Conservation (phyloP, 1,140 invertebrate genomes). For the Euglossa dilemma region DNA sequence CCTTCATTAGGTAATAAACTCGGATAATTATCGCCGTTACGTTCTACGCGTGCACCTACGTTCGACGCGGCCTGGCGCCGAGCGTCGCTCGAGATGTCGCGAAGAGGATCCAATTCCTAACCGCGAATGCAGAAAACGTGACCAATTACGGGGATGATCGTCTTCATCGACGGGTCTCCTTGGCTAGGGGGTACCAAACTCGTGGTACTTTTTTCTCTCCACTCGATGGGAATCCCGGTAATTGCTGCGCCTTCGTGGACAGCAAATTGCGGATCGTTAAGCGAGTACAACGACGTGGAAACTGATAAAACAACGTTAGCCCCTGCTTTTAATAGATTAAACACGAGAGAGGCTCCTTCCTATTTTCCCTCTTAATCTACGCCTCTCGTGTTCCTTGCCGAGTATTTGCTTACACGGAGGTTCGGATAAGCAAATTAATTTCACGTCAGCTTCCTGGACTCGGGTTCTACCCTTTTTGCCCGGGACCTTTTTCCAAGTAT, state of each 20-base stretch:
- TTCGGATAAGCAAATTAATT: no score
- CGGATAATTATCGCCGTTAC: slow-evolving; percentile 62
- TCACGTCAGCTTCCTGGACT: no score
- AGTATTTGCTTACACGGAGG: no score
- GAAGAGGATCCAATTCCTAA: slow-evolving; percentile 46
- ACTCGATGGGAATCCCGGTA: slow-evolving; percentile 14
- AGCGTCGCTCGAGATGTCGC: slow-evolving; percentile 21
- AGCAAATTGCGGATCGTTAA: slow-evolving; percentile 27
- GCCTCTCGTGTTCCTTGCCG: no score
- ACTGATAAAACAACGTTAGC: background rate
- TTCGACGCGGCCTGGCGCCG: background rate
- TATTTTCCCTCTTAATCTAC: background rate
- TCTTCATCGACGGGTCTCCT: slow-evolving; percentile 4
- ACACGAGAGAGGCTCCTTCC: background rate
- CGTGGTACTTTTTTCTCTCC: slow-evolving; percentile 18
- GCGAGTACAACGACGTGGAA: background rate
- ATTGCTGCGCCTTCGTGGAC: background rate
- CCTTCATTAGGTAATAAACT: slow-evolving; percentile 63
- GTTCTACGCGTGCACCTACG: slow-evolving; percentile 3
- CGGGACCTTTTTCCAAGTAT: no score
- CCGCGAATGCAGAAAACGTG: slow-evolving; percentile 40
- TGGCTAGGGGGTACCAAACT: background rate
- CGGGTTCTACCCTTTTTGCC: no score
- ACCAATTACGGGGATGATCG: slow-evolving; percentile 51
- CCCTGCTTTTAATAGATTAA: background rate